Conservation (phyloP, 2,888 invertebrate species). For the Bhutanitis thaidina region DNA sequence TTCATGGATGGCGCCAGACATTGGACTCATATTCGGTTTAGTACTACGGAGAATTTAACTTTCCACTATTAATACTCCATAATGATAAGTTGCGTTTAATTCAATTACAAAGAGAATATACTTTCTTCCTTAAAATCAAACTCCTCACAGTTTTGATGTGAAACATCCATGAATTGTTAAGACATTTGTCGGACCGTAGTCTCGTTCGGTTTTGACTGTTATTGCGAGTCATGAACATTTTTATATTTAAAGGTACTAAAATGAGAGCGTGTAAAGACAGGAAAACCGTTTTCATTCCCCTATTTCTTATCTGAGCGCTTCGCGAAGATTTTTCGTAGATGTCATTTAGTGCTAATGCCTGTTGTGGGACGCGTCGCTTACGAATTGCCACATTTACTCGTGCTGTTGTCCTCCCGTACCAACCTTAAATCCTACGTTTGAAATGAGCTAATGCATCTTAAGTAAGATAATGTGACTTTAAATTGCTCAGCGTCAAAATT, state of each 20-base stretch:
- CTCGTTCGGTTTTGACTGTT: constrained; percentile 1
- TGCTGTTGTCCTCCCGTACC: constrained; percentile 51
- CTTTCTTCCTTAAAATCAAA: neutral
- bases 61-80: constrained; percentile 28
- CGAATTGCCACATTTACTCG: constrained; percentile 72
- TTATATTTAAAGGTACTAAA: constrained; percentile 21
- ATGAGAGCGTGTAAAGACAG: constrained; percentile 34
- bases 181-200: neutral
- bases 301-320: constrained; percentile 57
- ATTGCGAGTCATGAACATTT: constrained; percentile 10
- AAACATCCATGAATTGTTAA: constrained; percentile 8
- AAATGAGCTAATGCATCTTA: constrained; percentile 77
- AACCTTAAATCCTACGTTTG: constrained; percentile 68
- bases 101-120: neutral
- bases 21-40: constrained; percentile 53
- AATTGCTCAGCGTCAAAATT: constrained; percentile 57
- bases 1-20: constrained; percentile 48
- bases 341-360: constrained; percentile 78
- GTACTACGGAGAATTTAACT: constrained; percentile 40
- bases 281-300: constrained; percentile 61
- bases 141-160: neutral
- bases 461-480: constrained; percentile 61
- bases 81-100: constrained; percentile 22
- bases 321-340: constrained; percentile 68
- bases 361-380: constrained; percentile 66